Percentiles rank a stretch among this genome's conserved stretches.
Evolutionary conservation across 2,113 vertebrate genomes (phyloP).

Genomic region (Cervus canadensis): DNA sequence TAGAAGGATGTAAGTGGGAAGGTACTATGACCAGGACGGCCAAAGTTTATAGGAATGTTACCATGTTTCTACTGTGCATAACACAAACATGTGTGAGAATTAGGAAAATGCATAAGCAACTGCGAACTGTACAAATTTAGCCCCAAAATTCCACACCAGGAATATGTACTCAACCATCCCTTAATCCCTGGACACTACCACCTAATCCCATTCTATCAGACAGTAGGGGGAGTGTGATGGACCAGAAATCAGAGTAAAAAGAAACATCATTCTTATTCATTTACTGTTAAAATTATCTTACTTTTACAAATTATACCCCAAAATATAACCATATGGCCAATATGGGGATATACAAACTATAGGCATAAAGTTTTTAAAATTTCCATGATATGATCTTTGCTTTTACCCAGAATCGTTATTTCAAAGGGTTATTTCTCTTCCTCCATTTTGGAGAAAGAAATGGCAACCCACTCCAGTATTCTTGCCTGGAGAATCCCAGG

Average conservation of each 20-base stretch:
- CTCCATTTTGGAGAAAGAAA: not conserved
- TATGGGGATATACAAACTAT: not conserved
- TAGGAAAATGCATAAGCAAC: not conserved
- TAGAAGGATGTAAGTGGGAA: not conserved
- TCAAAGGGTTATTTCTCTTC: not conserved
- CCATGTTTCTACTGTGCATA: not conserved
- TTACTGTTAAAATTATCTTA: not conserved
- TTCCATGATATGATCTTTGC: not conserved
- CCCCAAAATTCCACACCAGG: not conserved
- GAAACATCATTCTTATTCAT: not conserved
- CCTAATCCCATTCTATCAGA: not conserved
- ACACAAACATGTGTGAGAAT: not conserved
- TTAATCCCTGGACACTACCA: not conserved
- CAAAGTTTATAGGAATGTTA: not conserved
- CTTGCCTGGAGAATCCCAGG: not conserved
- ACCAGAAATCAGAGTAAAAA: not conserved
- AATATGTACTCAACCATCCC: not conserved
- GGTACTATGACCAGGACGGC: fast-evolving
- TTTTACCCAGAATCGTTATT: not conserved
- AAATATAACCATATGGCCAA: not conserved
- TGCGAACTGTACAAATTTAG: not conserved
- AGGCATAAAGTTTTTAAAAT: not conserved
- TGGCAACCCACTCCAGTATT: not conserved
- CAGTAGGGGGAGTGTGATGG: fast-evolving
- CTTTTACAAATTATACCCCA: not conserved